A percentile compares a stretch with the other conserved stretches of the same genome.
Evolutionary conservation across 2,888 invertebrate genomes (phyloP).

Genomic region (Gymnocheta viridis): DNA sequence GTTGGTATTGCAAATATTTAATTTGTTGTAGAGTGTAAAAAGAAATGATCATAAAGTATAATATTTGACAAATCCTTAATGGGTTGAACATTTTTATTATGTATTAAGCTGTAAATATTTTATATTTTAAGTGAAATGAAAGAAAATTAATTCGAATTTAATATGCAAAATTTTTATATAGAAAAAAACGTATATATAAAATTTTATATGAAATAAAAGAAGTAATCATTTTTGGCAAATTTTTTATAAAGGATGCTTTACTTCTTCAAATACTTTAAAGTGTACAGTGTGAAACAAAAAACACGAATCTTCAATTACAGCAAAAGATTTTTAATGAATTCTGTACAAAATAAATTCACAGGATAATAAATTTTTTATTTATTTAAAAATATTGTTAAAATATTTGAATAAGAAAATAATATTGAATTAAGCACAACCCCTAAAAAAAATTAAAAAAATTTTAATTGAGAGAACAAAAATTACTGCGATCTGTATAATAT

Average conservation of each 20-base stretch:
- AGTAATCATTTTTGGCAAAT: background rate
- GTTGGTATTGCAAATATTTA: background rate
- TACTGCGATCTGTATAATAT: no score
- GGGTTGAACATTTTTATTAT: background rate
- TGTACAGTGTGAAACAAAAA: no score
- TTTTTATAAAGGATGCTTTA: background rate
- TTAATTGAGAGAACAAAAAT: no score
- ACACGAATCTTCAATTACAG: no score
- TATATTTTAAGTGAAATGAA: background rate
- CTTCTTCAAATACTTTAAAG: no score
- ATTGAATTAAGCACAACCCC: no score
- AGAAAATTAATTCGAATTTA: constrained; percentile 31
- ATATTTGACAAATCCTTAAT: background rate
- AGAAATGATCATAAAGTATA: background rate
- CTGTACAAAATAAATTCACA: no score
- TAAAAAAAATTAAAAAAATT: no score
- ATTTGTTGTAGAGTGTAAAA: background rate
- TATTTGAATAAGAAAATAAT: no score
- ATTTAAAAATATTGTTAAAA: no score
- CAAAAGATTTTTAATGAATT: no score
- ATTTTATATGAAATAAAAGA: background rate
- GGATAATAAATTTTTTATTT: no score
- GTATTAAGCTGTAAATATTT: background rate
- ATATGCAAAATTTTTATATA: background rate
- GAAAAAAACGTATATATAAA: background rate